Evolutionary conservation across 2,888 invertebrate species (phyloP), one percentile per base, ranked within the genome.

Genomic region (Drosophila infuscata): DNA sequence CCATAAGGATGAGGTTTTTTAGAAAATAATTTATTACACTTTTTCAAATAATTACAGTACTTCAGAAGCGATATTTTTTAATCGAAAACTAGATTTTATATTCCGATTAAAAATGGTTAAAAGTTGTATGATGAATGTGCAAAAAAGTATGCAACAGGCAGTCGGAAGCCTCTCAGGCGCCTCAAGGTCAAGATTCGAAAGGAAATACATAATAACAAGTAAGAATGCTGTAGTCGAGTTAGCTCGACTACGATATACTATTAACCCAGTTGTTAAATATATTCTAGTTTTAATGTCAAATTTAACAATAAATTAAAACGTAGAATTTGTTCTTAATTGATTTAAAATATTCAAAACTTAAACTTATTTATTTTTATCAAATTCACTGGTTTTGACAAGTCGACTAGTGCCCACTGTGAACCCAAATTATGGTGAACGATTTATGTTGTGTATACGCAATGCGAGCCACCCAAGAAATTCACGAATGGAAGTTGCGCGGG

Each of bases 391-490:
- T 20, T 7, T 43, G 20, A 20, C 3, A 41, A n/a, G n/a, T 41
- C 2, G 12, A 12, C 12, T 6, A 17, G 3, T 20, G 12, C 7
- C 20, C 38, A 38, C 17, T 38, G 17, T 9, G 17, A n/a, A 3
- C 38, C 7, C 12, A 15, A n/a, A 20, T 46, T 3, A 25, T 25
- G 20, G 9, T n/a, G 17, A 51, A 6, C 0, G 3, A 30, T 2
- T 51, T 30, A 3, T 30, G 15, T 56, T 79, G 70, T 79, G 82
- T 79, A 77, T 79, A 71, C 76, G 81, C 70, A 56, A 51, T 17
- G 62, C 62, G 41, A 29, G 48, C 30, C 49, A 30, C 53, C 17
- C 9, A 36, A 20, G 25, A 36, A 3, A 7, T 52, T 52, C 11
- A 33, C n/a, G 3, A 20, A 41, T 1, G 8, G 11, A 41, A 2